phyloP scores from a whole-genome alignment of 2,113 vertebrate genomes.

The Hypanus sabinus region DNA sequence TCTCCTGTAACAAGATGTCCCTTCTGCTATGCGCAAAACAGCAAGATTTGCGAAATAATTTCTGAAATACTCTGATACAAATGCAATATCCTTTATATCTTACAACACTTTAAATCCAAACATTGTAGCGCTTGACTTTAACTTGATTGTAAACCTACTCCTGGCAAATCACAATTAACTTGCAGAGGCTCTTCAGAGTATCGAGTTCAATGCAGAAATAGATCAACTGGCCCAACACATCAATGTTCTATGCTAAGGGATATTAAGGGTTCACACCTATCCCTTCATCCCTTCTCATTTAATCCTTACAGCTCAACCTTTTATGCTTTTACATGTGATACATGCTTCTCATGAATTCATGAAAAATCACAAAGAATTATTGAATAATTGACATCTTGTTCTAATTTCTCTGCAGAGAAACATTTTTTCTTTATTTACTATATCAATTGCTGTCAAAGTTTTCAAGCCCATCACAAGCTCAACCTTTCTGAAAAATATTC shows the following conservation, averaged over 20 bases:
- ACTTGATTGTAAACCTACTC: not conserved
- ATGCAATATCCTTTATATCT: not conserved
- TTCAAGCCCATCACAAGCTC: not conserved
- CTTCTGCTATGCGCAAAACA: not conserved
- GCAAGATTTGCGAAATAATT: not conserved
- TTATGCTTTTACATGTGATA: too few relatives aligned
- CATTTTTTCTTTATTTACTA: not conserved
- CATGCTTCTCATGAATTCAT: too few relatives aligned
- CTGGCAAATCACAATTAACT: not conserved
- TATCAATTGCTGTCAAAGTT: not conserved
- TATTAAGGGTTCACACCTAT: not conserved
- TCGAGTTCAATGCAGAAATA: too few relatives aligned
- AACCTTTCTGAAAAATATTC: not conserved
- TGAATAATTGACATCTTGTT: not conserved
- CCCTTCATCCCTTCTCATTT: not conserved
- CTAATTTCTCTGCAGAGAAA: not conserved
- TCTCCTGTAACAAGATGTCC: not conserved
- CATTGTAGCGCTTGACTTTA: not conserved
- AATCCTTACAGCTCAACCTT: not conserved
- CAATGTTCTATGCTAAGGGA: too few relatives aligned
- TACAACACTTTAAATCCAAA: not conserved
- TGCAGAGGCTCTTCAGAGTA: too few relatives aligned
- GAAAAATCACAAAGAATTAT: too few relatives aligned
- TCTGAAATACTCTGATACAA: not conserved
- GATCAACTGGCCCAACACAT: too few relatives aligned